A percentile compares a stretch with the other conserved stretches of the same genome.
These are phyloP conservation scores for Galerucella calmariensis DNA, from an alignment of 2,888 invertebrate genomes.

Conservation along the genomic window DNA sequence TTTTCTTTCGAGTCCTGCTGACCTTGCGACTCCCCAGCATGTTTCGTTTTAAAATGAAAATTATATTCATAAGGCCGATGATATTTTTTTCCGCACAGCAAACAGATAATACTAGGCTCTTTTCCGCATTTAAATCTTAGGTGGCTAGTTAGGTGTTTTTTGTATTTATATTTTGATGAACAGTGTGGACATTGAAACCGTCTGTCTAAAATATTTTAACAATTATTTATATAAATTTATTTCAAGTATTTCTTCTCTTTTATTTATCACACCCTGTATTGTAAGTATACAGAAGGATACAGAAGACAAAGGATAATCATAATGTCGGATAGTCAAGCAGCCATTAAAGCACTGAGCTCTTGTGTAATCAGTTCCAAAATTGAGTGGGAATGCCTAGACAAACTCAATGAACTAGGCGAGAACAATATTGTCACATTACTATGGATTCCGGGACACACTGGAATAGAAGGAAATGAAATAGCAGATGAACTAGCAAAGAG, in stretches of 20 bases:
- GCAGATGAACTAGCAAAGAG: too few relatives aligned
- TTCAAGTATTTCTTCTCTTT: background rate
- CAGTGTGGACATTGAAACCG: conserved; percentile 33
- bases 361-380: too few relatives aligned
- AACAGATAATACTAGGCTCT: conserved; percentile 54
- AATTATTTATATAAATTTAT: background rate
- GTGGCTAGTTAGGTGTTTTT: conserved; percentile 45
- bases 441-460: too few relatives aligned
- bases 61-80: conserved; percentile 35
- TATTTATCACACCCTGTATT: too few relatives aligned
- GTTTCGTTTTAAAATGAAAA: conserved; percentile 30
- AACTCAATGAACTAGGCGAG: too few relatives aligned
- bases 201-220: conserved; percentile 12
- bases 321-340: too few relatives aligned
- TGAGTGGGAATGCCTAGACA: too few relatives aligned
- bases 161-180: conserved; percentile 47
- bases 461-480: too few relatives aligned
- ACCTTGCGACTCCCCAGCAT: background rate
- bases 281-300: too few relatives aligned
- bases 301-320: too few relatives aligned
- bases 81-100: conserved; percentile 29
- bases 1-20: background rate
- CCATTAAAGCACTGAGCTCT: too few relatives aligned
- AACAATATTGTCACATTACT: too few relatives aligned
- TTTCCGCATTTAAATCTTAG: conserved; percentile 57